A percentile compares a stretch with the other conserved stretches of the same genome.
Conservation (phyloP, 2,797 vertebrate species). For the Gallinago stenura region DNA sequence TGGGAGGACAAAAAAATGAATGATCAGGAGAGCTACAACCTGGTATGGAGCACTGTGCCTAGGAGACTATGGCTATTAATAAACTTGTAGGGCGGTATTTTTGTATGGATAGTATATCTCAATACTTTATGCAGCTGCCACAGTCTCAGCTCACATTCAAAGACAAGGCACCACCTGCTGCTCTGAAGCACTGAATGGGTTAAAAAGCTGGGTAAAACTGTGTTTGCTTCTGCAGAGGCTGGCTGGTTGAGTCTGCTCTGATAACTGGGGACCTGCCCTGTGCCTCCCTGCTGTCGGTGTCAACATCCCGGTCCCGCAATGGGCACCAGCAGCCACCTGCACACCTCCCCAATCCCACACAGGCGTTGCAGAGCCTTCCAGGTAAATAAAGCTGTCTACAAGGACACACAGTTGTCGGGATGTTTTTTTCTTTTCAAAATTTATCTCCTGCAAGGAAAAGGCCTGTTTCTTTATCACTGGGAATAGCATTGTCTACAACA, state of each 20-base stretch:
- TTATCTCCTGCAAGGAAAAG: neutral
- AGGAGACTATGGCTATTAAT: neutral
- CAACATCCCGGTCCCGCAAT: rapidly evolving
- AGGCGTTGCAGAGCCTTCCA: neutral
- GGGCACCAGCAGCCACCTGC: neutral
- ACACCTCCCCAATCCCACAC: rapidly evolving
- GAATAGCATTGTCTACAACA: neutral
- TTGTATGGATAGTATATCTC: neutral
- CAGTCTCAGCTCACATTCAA: neutral
- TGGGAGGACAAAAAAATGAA: neutral
- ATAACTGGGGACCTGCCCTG: neutral
- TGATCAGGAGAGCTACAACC: neutral
- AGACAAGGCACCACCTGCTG: neutral
- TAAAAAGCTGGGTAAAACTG: neutral
- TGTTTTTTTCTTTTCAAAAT: neutral
- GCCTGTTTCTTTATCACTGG: neutral
- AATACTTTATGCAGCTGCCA: neutral
- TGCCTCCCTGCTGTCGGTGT: neutral
- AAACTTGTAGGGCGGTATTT: neutral
- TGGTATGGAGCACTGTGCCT: neutral
- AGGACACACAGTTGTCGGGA: neutral
- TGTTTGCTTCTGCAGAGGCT: neutral
- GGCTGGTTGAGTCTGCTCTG: neutral
- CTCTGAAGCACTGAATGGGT: neutral
- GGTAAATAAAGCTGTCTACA: neutral